Conservation (phyloP, 2,113 vertebrate genomes). For the Canis aureus region DNA sequence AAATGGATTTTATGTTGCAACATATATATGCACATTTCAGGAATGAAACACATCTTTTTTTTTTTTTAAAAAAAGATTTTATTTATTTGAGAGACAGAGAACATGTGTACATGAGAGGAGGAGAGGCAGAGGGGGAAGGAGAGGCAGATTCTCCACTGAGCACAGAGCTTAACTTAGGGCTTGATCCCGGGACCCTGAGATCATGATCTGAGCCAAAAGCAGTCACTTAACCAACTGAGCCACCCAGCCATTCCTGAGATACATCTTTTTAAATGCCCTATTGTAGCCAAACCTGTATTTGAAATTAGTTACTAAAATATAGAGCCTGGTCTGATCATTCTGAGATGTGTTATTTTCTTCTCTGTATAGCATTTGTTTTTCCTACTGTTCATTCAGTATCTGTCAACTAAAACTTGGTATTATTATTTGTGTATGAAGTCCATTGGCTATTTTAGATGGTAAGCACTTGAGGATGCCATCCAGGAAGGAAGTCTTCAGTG, state of each 20-base stretch:
- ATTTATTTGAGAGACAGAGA: background rate
- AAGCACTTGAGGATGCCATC: background rate
- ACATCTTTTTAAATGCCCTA: background rate
- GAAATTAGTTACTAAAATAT: background rate
- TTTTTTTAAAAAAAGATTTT: no score
- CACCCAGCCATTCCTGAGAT: background rate
- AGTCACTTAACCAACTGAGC: background rate
- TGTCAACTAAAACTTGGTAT: background rate
- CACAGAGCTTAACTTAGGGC: background rate
- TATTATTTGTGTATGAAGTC: background rate
- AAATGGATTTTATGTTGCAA: constrained; percentile 29
- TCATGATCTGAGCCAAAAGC: background rate
- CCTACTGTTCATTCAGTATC: background rate
- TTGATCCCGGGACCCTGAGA: background rate
- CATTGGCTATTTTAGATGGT: background rate
- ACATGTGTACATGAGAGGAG: no score
- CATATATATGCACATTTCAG: background rate
- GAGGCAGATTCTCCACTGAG: background rate
- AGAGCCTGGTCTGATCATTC: background rate
- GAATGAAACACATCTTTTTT: background rate
- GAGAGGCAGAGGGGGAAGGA: no score
- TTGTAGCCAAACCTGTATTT: background rate
- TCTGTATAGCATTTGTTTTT: background rate
- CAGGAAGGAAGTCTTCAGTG: background rate
- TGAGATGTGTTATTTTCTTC: background rate